Evolutionary conservation across 2,888 invertebrate genomes (phyloP).

Genomic region (Pterobdella sp.): DNA sequence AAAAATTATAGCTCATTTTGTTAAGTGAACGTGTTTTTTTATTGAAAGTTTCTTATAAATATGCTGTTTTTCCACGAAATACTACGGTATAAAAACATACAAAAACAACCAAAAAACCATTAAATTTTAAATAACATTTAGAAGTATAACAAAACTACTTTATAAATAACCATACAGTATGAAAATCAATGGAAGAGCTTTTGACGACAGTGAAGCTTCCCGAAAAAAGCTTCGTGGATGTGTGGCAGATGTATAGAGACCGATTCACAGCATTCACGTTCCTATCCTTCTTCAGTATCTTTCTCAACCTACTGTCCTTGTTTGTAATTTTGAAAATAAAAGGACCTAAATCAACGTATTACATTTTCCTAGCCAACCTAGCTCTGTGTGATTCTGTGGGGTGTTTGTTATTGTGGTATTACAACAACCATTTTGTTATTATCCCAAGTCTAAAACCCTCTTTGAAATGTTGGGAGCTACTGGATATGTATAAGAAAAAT

Average conservation of each 20-base stretch:
- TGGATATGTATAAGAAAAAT: no score
- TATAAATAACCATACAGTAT: not conserved
- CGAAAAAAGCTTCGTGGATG: no score
- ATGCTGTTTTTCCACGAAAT: no score
- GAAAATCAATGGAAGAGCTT: no score
- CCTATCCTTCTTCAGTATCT: conserved; percentile 33
- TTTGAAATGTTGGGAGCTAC: no score
- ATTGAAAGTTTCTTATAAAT: no score
- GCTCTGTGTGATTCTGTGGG: conserved; percentile 37
- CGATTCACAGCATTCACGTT: conserved; percentile 37
- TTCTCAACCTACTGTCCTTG: conserved; percentile 43
- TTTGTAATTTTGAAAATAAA: conserved; percentile 43
- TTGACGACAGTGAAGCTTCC: no score
- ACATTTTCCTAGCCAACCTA: conserved; percentile 41
- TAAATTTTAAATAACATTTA: not conserved
- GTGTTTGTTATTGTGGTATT: conserved; percentile 38
- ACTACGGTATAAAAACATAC: no score
- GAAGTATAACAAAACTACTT: not conserved
- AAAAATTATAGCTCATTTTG: no score
- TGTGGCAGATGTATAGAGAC: conserved; percentile 27
- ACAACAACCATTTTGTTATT: conserved; percentile 38
- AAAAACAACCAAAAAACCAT: no score
- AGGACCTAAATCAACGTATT: conserved; percentile 37
- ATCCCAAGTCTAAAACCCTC: conserved; percentile 35
- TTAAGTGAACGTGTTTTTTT: no score